phyloP scores from a whole-genome alignment of 2,888 invertebrate genomes.

The Tetheella fluctuosa region DNA sequence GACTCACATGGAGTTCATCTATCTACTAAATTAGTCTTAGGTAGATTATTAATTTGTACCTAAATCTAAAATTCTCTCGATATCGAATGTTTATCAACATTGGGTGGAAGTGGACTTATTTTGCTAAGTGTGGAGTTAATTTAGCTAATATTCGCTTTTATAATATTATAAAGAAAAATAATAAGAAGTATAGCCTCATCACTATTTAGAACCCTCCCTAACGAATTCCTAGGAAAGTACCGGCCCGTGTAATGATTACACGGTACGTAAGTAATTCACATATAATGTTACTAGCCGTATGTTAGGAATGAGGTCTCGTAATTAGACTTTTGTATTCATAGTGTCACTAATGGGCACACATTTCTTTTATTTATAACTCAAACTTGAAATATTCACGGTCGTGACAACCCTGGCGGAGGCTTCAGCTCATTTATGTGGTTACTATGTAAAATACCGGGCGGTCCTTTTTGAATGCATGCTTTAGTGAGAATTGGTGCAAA shows the following conservation, averaged over 20 bases:
- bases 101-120: background rate
- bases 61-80: background rate
- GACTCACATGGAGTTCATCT: background rate
- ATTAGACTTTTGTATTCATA: constrained; percentile 7
- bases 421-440: constrained; percentile 1
- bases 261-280: constrained; percentile 12
- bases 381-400: background rate
- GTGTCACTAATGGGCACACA: constrained; percentile 6
- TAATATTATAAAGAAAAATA: no score
- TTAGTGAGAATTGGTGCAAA: constrained; percentile 7
- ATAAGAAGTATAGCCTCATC: background rate
- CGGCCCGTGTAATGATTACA: constrained; percentile 41
- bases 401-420: constrained; percentile 8
- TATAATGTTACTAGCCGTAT: constrained; percentile 11
- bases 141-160: background rate
- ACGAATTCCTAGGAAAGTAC: constrained; percentile 40
- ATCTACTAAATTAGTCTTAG: no score
- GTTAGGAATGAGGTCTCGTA: constrained; percentile 6
- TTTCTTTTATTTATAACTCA: constrained; percentile 4
- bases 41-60: no score
- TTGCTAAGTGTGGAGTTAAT: background rate
- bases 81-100: background rate
- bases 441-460: constrained; percentile 7
- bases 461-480: constrained; percentile 5
- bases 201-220: constrained; percentile 14